phyloP scores from a whole-genome alignment of 2,797 vertebrate genomes.

The Columba guinea region DNA sequence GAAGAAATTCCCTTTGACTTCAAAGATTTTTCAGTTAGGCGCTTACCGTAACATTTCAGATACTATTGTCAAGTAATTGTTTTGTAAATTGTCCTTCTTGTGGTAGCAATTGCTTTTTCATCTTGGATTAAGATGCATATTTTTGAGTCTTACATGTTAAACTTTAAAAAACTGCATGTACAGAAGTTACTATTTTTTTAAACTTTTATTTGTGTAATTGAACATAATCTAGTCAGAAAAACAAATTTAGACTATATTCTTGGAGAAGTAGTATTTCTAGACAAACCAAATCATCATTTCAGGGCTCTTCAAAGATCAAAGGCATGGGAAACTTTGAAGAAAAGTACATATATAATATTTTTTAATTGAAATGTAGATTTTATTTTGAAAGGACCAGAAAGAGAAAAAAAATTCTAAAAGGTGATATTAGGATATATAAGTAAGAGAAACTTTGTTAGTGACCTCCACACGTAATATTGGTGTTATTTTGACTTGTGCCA shows the following conservation, averaged over 20 bases:
- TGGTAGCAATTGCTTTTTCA: neutral
- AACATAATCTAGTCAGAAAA: neutral
- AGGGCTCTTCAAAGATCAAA: conserved; percentile 48
- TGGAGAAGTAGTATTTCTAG: conserved; percentile 46
- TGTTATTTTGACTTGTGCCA: neutral
- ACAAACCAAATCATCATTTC: conserved; percentile 54
- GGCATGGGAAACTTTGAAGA: neutral
- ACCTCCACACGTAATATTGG: neutral
- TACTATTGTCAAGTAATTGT: neutral
- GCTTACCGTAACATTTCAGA: neutral
- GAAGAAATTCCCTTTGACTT: neutral
- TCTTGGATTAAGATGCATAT: conserved; percentile 44
- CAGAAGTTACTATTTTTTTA: conserved; percentile 7
- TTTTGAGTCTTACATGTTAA: conserved; percentile 24
- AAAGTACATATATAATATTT: neutral
- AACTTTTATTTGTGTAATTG: neutral
- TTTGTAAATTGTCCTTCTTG: conserved; percentile 32
- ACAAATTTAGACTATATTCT: conserved; percentile 30
- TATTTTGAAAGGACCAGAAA: neutral
- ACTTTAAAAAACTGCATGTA: neutral
- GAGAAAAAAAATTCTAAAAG: neutral
- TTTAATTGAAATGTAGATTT: neutral
- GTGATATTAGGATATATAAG: neutral
- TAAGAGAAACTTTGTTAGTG: neutral
- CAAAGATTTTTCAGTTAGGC: neutral